phyloP scores from a whole-genome alignment of 2,888 invertebrate genomes.

The Aleiodes testaceus region DNA sequence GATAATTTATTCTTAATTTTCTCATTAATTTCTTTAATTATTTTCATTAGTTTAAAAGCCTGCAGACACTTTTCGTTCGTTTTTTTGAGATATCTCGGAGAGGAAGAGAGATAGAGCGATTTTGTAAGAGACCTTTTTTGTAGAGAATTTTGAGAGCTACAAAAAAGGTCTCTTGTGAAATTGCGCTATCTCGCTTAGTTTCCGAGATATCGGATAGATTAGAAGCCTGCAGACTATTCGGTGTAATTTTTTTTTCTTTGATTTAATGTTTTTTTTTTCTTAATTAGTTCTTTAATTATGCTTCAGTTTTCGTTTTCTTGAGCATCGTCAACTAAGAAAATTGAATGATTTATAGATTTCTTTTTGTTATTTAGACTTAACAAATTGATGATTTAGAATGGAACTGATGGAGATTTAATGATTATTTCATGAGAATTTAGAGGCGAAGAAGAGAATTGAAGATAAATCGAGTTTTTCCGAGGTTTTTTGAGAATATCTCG shows the following conservation, averaged over 20 bases:
- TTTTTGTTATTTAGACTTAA: neutral
- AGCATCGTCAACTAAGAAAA: conserved; percentile 27
- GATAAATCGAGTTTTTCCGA: too few species aligned
- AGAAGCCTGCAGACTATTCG: conserved; percentile 36
- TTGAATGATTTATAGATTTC: conserved; percentile 13
- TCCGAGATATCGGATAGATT: too few species aligned
- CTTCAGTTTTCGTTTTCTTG: conserved; percentile 36
- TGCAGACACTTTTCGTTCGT: too few species aligned
- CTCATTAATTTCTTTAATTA: conserved; percentile 23
- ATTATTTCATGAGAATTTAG: neutral
- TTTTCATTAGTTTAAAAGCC: conserved; percentile 28
- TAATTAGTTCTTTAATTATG: conserved; percentile 22
- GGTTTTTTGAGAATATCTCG: too few species aligned
- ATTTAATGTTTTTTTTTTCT: conserved; percentile 35
- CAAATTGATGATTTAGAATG: too few species aligned
- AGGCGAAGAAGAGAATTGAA: too few species aligned
- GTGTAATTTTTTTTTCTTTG: conserved; percentile 16
- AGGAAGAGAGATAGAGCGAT: too few species aligned
- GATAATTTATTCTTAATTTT: conserved; percentile 57
- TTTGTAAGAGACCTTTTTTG: too few species aligned
- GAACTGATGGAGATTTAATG: neutral
- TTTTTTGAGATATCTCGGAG: too few species aligned
- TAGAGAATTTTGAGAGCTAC: too few species aligned
- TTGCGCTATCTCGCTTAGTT: too few species aligned
- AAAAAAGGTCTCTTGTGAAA: too few species aligned